Conservation (phyloP, 2,797 vertebrate species). For the Sebastes taczanowskii region DNA sequence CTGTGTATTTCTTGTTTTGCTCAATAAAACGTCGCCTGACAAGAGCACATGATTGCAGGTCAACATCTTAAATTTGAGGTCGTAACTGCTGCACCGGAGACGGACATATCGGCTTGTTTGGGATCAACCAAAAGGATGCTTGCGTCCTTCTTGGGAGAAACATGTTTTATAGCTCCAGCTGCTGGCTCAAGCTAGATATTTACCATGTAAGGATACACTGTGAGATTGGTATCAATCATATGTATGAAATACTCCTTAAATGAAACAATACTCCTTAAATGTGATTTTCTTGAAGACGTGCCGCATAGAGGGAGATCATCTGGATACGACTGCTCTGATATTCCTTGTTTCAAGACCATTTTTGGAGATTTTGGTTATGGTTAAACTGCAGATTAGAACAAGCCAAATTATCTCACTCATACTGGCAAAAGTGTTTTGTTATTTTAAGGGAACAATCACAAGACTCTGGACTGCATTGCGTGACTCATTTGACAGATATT, state of each 20-base stretch:
- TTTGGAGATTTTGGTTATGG: conserved; percentile 1
- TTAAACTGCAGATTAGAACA: neutral
- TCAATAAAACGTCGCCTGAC: neutral
- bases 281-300: neutral
- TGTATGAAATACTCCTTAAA: neutral
- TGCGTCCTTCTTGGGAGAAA: neutral
- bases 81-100: neutral
- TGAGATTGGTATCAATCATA: neutral
- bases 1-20: neutral
- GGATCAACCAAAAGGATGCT: neutral
- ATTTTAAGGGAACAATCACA: neutral
- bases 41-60: neutral
- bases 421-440: conserved; percentile 3
- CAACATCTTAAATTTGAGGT: neutral
- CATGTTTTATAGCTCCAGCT: neutral
- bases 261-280: neutral
- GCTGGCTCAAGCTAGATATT: neutral
- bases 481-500: conserved; percentile 19
- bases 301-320: neutral
- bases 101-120: neutral
- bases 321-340: neutral
- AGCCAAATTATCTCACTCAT: conserved; percentile 7
- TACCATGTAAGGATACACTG: neutral
- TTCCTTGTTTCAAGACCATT: neutral
- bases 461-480: neutral